Evolutionary conservation across 2,888 invertebrate species (phyloP), one percentile per base, ranked within the genome.

Genomic region (Thymelicus sylvestris): DNA sequence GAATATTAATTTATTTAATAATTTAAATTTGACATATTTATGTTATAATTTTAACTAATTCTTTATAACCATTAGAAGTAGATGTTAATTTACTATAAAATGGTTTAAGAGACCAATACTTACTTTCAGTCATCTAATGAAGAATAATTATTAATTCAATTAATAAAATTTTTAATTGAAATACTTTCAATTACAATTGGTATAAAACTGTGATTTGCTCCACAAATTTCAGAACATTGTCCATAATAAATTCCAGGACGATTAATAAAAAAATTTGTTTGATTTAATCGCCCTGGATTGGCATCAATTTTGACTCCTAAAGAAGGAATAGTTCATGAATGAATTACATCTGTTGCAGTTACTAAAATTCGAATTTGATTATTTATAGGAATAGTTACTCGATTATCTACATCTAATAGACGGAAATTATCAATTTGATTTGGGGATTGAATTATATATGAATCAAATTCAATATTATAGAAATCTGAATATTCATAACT

Each of bases 211-310:
- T 97, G 96, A 85, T 97, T 97, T 67, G 95, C 95, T 0, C 97
- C 97, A 91, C 97, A 97, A 93, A 97, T 97, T 95, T 97, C 96
- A 78, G 96, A 97, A 85, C 97, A 97, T 95, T 97, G 96, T 0
- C 96, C 96, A 88, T 90, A 97, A 88, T 94, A 96, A 83, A 96
- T 79, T 59, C 96, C 96, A 0, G 95, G 93, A 2, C 95, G 95
- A 76, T 94, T 95, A 79, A 95, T 93, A 79, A 91, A 90, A 85
- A 96, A 94, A 79, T 90, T 94, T 82, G 90, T 93, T 95, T 96
- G 95, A 79, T 96, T 96, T 85, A 96, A 77, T 59, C 96, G 95
- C 0, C 96, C 95, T 0, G 95, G 96, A 0, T 95, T 95, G 24
- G 95, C 95, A 88, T 96, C 96, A 76, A 95, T 90, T 92, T 96